Percentiles rank a stretch among this genome's conserved stretches.
These are phyloP conservation scores for Drosophila leontia DNA, from an alignment of 1,140 invertebrate species.

Conservation along the genomic window DNA sequence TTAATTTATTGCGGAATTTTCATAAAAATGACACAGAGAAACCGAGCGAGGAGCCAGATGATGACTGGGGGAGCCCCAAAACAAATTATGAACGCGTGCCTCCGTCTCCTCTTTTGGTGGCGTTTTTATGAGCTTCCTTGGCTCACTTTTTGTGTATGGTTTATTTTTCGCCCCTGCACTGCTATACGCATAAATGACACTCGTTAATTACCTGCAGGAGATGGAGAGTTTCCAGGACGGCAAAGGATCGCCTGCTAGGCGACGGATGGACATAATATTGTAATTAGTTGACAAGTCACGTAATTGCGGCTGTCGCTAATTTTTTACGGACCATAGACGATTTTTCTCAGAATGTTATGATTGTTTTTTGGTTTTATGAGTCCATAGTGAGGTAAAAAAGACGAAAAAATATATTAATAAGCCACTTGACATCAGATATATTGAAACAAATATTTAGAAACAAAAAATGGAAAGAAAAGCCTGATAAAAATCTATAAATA, in stretches of 20 bases:
- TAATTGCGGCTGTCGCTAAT: conserved; percentile 69
- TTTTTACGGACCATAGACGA: conserved; percentile 45
- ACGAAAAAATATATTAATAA: neutral
- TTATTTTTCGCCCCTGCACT: conserved; percentile 11
- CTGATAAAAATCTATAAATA: neutral
- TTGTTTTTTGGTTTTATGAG: conserved; percentile 34
- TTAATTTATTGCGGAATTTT: conserved; percentile 82
- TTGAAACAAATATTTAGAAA: too few relatives aligned
- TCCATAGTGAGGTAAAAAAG: neutral
- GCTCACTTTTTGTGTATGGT: conserved; percentile 4
- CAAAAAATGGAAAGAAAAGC: too few relatives aligned
- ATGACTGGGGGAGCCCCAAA: conserved; percentile 47
- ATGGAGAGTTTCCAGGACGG: neutral
- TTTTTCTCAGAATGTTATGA: conserved; percentile 20
- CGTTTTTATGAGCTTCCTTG: conserved; percentile 71
- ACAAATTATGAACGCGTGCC: conserved; percentile 80
- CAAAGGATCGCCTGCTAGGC: conserved; percentile 38
- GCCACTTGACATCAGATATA: neutral
- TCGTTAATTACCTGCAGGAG: conserved; percentile 70
- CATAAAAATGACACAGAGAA: conserved; percentile 65
- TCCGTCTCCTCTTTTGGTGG: conserved; percentile 46
- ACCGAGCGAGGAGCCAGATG: conserved; percentile 11
- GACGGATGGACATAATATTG: conserved; percentile 72
- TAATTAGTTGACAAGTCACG: conserved; percentile 81
- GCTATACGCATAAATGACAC: conserved; percentile 71